These are phyloP conservation scores for Rhynchotus rufescens DNA, from an alignment of 2,797 vertebrate genomes.

Conservation along the genomic window DNA sequence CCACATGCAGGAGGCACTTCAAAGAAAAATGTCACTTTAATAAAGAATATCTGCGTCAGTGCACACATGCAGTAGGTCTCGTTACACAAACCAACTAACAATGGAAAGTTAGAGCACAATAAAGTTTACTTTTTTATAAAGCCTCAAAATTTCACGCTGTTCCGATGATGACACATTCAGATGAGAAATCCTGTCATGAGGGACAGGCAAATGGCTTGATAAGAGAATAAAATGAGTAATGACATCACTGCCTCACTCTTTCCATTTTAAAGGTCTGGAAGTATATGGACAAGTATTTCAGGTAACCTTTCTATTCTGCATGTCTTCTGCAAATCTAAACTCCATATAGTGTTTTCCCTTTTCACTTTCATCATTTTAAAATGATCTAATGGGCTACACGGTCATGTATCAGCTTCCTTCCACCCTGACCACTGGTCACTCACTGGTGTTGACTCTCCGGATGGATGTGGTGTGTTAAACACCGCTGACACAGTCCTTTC, in stretches of 20 bases:
- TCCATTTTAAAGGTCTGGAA: not conserved
- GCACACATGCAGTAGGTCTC: accelerated
- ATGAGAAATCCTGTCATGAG: not conserved
- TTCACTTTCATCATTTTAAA: not conserved
- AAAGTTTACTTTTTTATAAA: not conserved
- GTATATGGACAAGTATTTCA: not conserved
- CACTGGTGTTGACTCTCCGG: not conserved
- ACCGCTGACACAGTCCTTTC: not conserved
- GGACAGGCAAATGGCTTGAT: not conserved
- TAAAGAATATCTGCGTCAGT: not conserved
- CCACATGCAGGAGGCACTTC: not conserved
- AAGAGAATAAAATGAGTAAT: not conserved
- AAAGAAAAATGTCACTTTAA: not conserved
- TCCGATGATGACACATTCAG: not conserved
- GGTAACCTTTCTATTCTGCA: not conserved
- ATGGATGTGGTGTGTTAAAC: not conserved
- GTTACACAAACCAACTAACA: not conserved
- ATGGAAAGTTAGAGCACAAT: not conserved
- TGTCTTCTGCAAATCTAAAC: not conserved
- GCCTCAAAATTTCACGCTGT: not conserved
- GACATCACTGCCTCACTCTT: not conserved
- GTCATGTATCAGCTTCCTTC: not conserved
- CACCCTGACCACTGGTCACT: not conserved
- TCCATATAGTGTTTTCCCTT: not conserved
- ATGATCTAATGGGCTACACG: not conserved